Evolutionary conservation across 2,797 vertebrate species (phyloP).

Genomic region (Limnodromus scolopaceus): DNA sequence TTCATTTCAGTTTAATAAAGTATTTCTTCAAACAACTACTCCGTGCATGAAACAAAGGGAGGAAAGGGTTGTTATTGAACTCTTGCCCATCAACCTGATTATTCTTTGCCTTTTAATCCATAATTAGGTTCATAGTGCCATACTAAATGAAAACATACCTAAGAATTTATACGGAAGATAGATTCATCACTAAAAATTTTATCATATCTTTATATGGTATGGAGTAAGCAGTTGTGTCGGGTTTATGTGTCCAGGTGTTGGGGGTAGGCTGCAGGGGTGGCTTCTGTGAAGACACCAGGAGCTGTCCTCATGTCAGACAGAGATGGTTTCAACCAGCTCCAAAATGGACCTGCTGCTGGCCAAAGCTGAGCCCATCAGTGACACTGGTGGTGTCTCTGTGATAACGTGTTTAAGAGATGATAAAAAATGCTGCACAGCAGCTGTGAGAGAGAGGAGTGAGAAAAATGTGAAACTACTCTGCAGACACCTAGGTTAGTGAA

Average conservation of each 20-base stretch:
- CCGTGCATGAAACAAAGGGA: not conserved
- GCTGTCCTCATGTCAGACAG: not conserved
- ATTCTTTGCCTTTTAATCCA: not conserved
- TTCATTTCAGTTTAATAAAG: not conserved
- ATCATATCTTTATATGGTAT: not conserved
- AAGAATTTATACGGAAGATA: not conserved
- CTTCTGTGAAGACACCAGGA: not conserved
- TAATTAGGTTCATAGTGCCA: not conserved
- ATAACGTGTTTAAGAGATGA: not conserved
- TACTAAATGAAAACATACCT: not conserved
- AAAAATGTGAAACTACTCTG: not conserved
- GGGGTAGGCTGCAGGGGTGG: not conserved
- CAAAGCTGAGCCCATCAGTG: not conserved
- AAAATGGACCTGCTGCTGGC: not conserved
- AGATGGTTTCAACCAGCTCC: not conserved
- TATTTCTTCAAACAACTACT: not conserved
- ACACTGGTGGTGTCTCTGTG: not conserved
- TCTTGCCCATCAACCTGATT: not conserved
- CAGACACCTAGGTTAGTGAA: not conserved
- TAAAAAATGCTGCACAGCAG: not conserved
- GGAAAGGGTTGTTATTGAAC: not conserved
- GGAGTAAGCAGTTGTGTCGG: not conserved
- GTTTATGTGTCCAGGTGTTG: fast-evolving
- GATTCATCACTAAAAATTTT: not conserved
- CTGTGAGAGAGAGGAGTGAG: not conserved